These are phyloP conservation scores for Ornithoptera alexandrae DNA, from an alignment of 2,888 invertebrate genomes.

Conservation along the genomic window DNA sequence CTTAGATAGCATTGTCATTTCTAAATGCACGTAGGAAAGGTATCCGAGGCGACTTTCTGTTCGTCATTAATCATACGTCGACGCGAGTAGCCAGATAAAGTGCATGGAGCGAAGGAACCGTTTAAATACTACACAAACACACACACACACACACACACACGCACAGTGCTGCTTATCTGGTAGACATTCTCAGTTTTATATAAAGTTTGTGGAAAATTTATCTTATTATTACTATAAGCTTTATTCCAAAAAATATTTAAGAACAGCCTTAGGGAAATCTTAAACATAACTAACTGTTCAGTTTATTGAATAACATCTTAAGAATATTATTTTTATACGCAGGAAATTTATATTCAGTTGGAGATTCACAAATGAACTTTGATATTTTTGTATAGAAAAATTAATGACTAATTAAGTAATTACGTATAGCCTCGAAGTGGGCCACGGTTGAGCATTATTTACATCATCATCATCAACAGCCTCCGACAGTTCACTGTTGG, in stretches of 20 bases:
- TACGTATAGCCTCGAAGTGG: too few species aligned
- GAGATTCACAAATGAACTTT: too few species aligned
- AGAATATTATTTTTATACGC: too few species aligned
- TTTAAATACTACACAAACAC: slow-evolving; percentile 1
- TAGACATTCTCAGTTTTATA: slow-evolving; percentile 42
- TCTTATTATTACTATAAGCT: neutral
- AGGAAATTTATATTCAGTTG: too few species aligned
- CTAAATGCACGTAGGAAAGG: slow-evolving; percentile 57
- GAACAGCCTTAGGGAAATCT: too few species aligned
- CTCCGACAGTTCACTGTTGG: too few species aligned
- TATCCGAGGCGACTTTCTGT: slow-evolving; percentile 59
- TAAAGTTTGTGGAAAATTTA: slow-evolving; percentile 35
- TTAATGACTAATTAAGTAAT: too few species aligned
- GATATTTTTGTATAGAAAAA: too few species aligned
- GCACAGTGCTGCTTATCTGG: slow-evolving; percentile 40
- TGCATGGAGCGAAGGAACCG: slow-evolving; percentile 39
- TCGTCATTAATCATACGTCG: slow-evolving; percentile 72
- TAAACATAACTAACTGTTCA: too few species aligned
- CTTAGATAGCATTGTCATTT: slow-evolving; percentile 61
- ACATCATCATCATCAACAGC: too few species aligned
- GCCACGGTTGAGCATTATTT: too few species aligned
- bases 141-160: slow-evolving; percentile 23
- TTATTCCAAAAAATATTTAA: neutral
- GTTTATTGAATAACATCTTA: too few species aligned
- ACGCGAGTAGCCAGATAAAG: slow-evolving; percentile 57